Evolutionary conservation across 2,888 invertebrate genomes (phyloP), one percentile per base, ranked within the genome.

Genomic region (Nephrocerus scutellatus): DNA sequence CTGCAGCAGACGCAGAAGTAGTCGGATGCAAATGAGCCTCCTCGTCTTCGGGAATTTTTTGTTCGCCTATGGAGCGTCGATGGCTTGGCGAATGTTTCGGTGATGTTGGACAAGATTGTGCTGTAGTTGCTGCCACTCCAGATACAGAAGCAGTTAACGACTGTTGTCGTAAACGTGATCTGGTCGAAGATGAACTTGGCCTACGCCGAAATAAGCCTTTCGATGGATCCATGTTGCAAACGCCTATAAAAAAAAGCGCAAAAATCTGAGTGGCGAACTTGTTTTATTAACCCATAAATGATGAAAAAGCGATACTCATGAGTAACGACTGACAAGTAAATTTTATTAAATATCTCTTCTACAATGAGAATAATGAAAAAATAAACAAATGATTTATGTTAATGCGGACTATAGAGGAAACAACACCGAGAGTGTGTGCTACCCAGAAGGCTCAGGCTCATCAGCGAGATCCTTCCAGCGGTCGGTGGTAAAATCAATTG

Each of bases 191-290:
- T 43, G 51, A 59, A 26, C 68, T 68, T 4, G 66, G 60, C 39
- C 66, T 61, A 23, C 69, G 62, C 6, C 68, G 66, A 43, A 68
- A 69, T 26, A 68, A 56, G 21, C 68, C 69, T 44, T 66, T 66
- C 35, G 56, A 56, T 40, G 65, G 62, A 36, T 68, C 69, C 55
- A 62, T 57, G 43, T 67, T 66, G 50, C 68, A 68, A 44, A 68
- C 59, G 44, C 68, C 68, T 68, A 38, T 7, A 35, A 25, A 20
- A 9, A 2, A 14, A 24, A 24, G 3, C 10, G 12, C 18, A 10
- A 12, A 21, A 19, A 34, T 25, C 14, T 36, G 36, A 15, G n/a
- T n/a, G n/a, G n/a, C n/a, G n/a, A n/a, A n/a, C n/a, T n/a, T n/a
- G n/a, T n/a, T n/a, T n/a, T n/a, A n/a, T n/a, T n/a, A n/a, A n/a